Conservation (phyloP, 1,140 invertebrate species). For the Achroia grisella region DNA sequence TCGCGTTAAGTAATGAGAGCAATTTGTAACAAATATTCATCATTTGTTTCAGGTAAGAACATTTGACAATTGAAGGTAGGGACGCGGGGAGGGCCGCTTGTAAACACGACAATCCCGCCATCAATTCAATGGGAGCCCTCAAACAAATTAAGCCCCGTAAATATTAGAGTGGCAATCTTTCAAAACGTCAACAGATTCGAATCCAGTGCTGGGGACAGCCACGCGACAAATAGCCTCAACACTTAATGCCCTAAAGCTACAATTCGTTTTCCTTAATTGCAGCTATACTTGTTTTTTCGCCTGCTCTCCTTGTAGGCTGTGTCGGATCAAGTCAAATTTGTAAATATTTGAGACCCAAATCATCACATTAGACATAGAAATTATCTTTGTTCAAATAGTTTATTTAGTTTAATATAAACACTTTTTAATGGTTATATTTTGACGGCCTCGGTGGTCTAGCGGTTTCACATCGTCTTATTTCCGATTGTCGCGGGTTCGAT, state of each 20-base stretch:
- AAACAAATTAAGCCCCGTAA: conserved; percentile 35
- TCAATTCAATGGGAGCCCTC: conserved; percentile 24
- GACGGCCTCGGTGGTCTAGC: too few relatives aligned
- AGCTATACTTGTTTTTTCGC: conserved; percentile 10
- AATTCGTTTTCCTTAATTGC: conserved; percentile 38
- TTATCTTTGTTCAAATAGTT: not conserved
- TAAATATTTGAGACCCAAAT: too few relatives aligned
- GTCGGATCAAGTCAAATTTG: too few relatives aligned
- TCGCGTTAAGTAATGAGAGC: too few relatives aligned
- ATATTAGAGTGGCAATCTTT: conserved; percentile 33
- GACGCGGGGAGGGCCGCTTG: too few relatives aligned
- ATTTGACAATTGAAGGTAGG: too few relatives aligned
- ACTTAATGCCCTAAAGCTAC: conserved; percentile 29
- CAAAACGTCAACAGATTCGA: conserved; percentile 28
- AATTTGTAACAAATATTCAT: too few relatives aligned
- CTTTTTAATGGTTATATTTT: too few relatives aligned
- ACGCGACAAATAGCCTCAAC: conserved; percentile 25
- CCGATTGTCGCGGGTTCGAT: too few relatives aligned
- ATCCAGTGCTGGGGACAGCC: conserved; percentile 1
- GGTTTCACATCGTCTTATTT: too few relatives aligned
- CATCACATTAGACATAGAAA: not conserved
- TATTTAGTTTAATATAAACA: not conserved
- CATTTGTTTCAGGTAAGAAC: too few relatives aligned
- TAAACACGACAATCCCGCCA: conserved; percentile 23
- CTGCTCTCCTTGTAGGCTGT: too few relatives aligned